Base-by-base conservation (phyloP, 2,888 invertebrate species). In the Tetanocera ferruginea region DNA sequence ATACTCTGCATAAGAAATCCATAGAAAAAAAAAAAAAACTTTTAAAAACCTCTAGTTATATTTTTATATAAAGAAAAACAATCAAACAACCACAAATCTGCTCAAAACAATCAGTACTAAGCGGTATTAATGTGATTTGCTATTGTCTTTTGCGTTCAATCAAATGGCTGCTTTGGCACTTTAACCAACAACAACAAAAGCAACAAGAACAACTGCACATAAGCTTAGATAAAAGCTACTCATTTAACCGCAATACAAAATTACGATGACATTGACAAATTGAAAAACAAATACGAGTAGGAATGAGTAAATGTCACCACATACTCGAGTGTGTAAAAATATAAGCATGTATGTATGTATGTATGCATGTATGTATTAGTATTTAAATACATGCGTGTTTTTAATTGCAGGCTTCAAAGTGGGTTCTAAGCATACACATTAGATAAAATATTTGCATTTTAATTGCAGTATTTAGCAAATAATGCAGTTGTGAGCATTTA, bases 181-280 rank as follows among this genome's bases (percentile, higher is more conserved):
- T 23, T 19, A 55, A 19, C 6, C 19, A 37, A 37, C 37, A 8
- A 8, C 37, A 43, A 43, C 43, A 43, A 43, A 11, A 43, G 14
- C 11, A 11, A 14, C 14, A 43, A 43, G 11, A 57, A 57, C 57
- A 25, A 11, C 23, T 1, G 2, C 9, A 25, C 17, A 23, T 57
- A 1, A 57, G 57, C 57, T 57, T 9, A 14, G 57, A 23, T 25
- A 57, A 31, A 64, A 31, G 17, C 64, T 34, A 77, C 69, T 77
- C 77, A 77, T 77, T 77, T 73, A 77, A 73, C 66, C 73, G 67
- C 74, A 57, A 77, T 74, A 67, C 77, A 77, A 74, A 73, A 77
- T 74, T 77, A 60, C 57, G 66, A 73, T 74, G 73, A 69, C 77
- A 74, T 77, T 77, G 77, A 77, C 73, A 73, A 77, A 77, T 77